Evolutionary conservation across 2,888 invertebrate species (phyloP), one percentile per base, ranked within the genome.

Genomic region (Dasysyrphus albostriatus): DNA sequence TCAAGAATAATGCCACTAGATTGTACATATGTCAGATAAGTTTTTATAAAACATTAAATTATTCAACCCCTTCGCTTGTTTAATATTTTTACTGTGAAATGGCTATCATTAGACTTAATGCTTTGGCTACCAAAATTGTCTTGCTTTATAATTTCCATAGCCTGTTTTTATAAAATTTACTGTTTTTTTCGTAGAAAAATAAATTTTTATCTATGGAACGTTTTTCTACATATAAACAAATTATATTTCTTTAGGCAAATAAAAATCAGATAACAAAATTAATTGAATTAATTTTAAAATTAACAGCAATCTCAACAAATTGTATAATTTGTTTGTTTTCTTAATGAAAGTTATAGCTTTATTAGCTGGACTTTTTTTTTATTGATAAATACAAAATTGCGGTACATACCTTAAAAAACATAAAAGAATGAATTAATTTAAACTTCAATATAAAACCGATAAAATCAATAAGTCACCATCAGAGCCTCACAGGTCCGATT

Each of bases 381-480:
- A 24, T 12, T 51, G 32, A n/a, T 34, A n/a, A 56, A 9, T 56
- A n/a, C 9, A 9, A 32, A 58, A 37, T 58, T 34, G 58, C 58
- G 58, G 58, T 58, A 58, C 12, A 16, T 58, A 58, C 12, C 34
- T 58, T 6, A 34, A 10, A 58, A 58, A 16, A 34, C 10, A 58
- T 34, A 58, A 58, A 34, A 37, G 58, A 58, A 58, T n/a, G 10
- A 58, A 10, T 16, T 58, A 16, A 58, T 58, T 58, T 2, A 58
- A 10, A 9, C 58, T 37, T 19, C 58, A 58, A 58, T 58, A 37
- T 16, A 58, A 58, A 58, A 58, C 29, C 58, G 58, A 58, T 37
- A 37, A 16, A 58, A 16, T 58, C 12, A 58, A 58, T 34, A 39
- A 77, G 65, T 59, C 77, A 72, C 82, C 65, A n/a, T n/a, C n/a